phyloP scores from a whole-genome alignment of 2,888 invertebrate species.

The Ametastegia equiseti region DNA sequence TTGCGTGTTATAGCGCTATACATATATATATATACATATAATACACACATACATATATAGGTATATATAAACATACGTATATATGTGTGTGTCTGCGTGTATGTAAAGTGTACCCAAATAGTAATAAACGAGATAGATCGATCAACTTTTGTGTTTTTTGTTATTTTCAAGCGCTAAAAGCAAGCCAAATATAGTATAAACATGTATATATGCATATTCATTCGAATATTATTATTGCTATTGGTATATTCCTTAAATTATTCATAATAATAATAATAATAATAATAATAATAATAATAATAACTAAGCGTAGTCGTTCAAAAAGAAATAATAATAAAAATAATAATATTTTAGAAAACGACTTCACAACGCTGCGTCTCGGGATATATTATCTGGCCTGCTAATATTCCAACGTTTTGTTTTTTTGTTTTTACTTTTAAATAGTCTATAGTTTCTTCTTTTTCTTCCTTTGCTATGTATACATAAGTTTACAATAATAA shows the following conservation, averaged over 20 bases:
- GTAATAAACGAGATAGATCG: conserved; percentile 5
- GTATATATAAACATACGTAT: no score
- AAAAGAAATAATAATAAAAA: conserved; percentile 57
- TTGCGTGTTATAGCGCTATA: conserved; percentile 48
- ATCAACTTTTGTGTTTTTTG: conserved; percentile 38
- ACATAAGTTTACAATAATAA: background rate
- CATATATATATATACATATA: no score
- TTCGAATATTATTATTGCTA: conserved; percentile 69
- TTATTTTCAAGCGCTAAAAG: conserved; percentile 61
- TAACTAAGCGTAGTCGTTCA: conserved; percentile 63
- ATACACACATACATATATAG: no score
- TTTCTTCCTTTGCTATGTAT: background rate
- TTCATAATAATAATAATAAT: conserved; percentile 56
- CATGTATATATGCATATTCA: no score
- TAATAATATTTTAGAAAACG: conserved; percentile 33
- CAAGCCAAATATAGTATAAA: conserved; percentile 55
- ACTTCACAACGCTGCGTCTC: conserved; percentile 58
- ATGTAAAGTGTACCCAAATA: conserved; percentile 34
- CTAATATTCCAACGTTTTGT: conserved; percentile 59
- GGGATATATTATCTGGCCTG: conserved; percentile 63
- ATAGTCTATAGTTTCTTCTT: conserved; percentile 59
- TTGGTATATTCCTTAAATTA: conserved; percentile 66
- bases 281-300: no score
- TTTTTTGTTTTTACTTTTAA: conserved; percentile 53
- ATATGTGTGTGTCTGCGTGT: no score